Percentiles rank a stretch among this genome's conserved stretches.
These are phyloP conservation scores for Mastomys coucha DNA, from an alignment of 2,113 vertebrate genomes.

Conservation along the genomic window DNA sequence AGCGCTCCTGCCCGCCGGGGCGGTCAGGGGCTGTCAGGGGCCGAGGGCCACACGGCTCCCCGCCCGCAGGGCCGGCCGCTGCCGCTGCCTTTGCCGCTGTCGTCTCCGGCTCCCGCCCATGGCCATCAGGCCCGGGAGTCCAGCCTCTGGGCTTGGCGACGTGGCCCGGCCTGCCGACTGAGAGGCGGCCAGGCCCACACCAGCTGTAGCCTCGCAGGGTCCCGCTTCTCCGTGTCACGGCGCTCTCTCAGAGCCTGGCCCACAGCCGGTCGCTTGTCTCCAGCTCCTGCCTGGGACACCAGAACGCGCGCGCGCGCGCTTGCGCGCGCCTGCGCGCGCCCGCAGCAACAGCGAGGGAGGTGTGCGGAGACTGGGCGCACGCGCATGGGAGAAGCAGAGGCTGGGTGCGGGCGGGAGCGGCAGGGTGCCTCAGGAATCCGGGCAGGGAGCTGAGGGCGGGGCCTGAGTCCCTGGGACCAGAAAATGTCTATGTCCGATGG, in stretches of 20 bases:
- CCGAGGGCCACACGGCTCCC: conserved; percentile 57
- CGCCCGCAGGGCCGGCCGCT: conserved; percentile 63
- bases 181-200: conserved; percentile 48
- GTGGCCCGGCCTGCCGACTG: conserved; percentile 38
- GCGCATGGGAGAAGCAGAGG: conserved; percentile 22
- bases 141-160: conserved; percentile 38
- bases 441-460: conserved; percentile 52
- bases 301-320: conserved; percentile 23
- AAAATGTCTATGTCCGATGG: background rate
- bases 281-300: conserved; percentile 57
- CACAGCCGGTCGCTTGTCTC: conserved; percentile 4
- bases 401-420: conserved; percentile 22
- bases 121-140: conserved; percentile 62
- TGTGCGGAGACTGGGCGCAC: conserved; percentile 55
- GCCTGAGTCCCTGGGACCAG: background rate
- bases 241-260: conserved; percentile 15
- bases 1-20: conserved; percentile 52
- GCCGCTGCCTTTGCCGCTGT: conserved; percentile 56
- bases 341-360: conserved; percentile 42
- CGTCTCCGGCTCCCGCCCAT: conserved; percentile 70
- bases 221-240: background rate
- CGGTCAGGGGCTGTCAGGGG: conserved; percentile 61
- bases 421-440: conserved; percentile 13
- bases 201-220: conserved; percentile 29
- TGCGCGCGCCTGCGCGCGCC: conserved; percentile 50